Evolutionary conservation across 2,113 vertebrate species (phyloP), one percentile per base, ranked within the genome.

Genomic region (Hiodon tergisus): DNA sequence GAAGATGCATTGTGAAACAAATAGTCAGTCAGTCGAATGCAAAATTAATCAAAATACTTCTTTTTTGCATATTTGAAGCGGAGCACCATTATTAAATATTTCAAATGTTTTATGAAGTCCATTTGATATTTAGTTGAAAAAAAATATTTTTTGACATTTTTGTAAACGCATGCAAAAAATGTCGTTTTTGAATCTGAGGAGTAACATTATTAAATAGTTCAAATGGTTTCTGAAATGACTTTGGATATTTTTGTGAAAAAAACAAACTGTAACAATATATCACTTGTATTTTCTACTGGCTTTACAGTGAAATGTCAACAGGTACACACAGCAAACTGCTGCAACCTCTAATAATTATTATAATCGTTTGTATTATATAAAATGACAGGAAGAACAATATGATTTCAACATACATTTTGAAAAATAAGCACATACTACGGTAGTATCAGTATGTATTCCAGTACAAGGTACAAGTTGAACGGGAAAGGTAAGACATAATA

Each of bases 291-390:
- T 67, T 11, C 59, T 17, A 51, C 57, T 54, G 46, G 76, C 61
- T 74, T 66, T 63, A 62, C 47, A 63, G 58, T 17, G 14, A 73
- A 73, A 53, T 53, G 16, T 61, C 53, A 50, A 14, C 11, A 5
- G 59, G n/a, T 47, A 57, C 55, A 73, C 52, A 63, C 16, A 63
- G 76, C 31, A 31, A 31, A 31, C 31, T 31, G 31, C 31, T 31
- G 31, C 31, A 31, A 31, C 31, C 31, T 31, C 31, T 31, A 2
- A 31, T 31, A 31, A 31, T 31, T 31, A 31, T 31, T 31, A 31
- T 31, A 31, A 31, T 31, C 31, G 31, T 31, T 0, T 31, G 31
- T 31, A 31, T 31, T 31, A 31, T 31, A 31, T 31, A 31, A 31
- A 31, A 31, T 31, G 31, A 31, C 31, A 31, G 31, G 31, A 31